These are phyloP conservation scores for Taeniopygia guttata DNA, from an alignment of 2,797 vertebrate genomes.

Conservation along the genomic window DNA sequence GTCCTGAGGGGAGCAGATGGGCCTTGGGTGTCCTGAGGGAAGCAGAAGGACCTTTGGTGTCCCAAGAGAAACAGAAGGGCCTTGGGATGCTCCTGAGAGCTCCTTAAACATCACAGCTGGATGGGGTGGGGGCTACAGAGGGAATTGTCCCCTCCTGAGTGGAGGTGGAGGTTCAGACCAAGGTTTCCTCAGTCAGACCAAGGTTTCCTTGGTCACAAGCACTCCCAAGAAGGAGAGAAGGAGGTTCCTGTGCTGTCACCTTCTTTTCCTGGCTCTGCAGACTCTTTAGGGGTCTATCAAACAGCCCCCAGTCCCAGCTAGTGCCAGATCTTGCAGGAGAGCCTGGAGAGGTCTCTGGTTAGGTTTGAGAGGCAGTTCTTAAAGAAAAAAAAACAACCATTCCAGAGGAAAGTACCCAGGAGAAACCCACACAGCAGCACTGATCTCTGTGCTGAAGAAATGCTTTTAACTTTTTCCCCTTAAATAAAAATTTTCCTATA, in stretches of 20 bases:
- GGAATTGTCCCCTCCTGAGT: neutral
- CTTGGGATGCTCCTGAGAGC: neutral
- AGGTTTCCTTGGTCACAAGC: neutral
- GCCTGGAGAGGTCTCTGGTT: neutral
- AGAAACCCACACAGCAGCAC: neutral
- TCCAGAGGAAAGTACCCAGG: neutral
- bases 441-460: neutral
- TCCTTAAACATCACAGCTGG: neutral
- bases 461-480: neutral
- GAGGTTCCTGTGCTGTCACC: neutral
- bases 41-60: neutral
- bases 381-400: accelerated
- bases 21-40: neutral
- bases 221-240: neutral
- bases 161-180: neutral
- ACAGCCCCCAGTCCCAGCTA: neutral
- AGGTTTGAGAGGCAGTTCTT: neutral
- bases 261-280: neutral
- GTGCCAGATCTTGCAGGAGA: neutral
- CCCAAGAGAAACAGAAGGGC: neutral
- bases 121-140: neutral
- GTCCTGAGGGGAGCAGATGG: neutral
- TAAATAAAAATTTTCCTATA: neutral
- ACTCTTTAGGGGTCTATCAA: accelerated
- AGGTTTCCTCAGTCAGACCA: neutral